Evolutionary conservation across 2,888 invertebrate species (phyloP), one percentile per base, ranked within the genome.

Genomic region (Meliscaeva auricollis): DNA sequence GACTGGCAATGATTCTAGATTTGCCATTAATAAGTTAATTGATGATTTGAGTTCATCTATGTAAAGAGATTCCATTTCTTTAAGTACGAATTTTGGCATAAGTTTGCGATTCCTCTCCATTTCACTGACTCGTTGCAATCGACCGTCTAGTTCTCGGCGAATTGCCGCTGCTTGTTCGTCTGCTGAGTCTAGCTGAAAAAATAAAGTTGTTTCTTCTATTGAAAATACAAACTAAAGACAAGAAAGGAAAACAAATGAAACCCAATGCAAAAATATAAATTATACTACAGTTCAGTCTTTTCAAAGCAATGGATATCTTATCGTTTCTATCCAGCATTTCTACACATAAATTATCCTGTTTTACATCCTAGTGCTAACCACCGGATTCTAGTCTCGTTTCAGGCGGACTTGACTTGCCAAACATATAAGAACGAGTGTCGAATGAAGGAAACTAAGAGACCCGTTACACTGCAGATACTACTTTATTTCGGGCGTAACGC

Each of bases 111-210:
- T 98, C 95, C 96, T 97, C 93, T 98, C 98, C 97, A 99, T 98
- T 93, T 99, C 98, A 88, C 97, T 96, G 84, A 98, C 97, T 92
- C 96, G 96, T 92, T 99, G 98, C 94, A 99, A 96, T 92, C 99
- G 95, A 87, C 99, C 98, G 93, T 99, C 99, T 88, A 99, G 94
- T 93, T 99, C 99, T 93, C 99, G 95, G 93, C 99, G 94, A 89
- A 99, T 99, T 72, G 99, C 99, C 56, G 99, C 99, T 87, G 99
- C 99, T 94, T 99, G 99, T 93, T 99, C 99, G 93, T 99, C 99
- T 77, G 98, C 98, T 90, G 99, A 99, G 93, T 99, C 99, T 94
- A 99, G 94, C 98, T 98, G 92, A 87, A 66, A 35, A 44, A 9
- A 44, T 8, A 46, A 44, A 20, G 11, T 0, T 9, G 20, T 7